A percentile compares a stretch with the other conserved stretches of the same genome.
Conservation (phyloP, 2,113 vertebrate species). For the Marmota monax region DNA sequence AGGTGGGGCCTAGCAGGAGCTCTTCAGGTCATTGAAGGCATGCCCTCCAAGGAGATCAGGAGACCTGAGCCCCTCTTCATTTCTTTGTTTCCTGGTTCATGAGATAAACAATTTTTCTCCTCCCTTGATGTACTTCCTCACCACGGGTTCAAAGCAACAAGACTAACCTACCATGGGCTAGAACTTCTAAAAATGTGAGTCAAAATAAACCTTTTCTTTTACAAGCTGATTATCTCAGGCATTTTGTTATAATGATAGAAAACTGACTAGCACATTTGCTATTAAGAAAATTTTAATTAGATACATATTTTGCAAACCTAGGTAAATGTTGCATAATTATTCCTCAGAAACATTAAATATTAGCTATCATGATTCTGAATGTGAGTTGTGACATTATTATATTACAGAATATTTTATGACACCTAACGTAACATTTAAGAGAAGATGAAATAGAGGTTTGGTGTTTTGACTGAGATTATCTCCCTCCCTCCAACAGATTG, state of each 20-base stretch:
- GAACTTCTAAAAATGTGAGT: not conserved
- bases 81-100: too few relatives aligned
- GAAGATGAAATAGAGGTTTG: not conserved
- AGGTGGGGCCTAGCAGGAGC: not conserved
- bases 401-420: not conserved
- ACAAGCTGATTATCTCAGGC: not conserved
- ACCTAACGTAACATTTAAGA: not conserved
- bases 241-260: not conserved
- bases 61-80: not conserved
- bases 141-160: not conserved
- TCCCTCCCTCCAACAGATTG: not conserved
- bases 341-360: conserved; percentile 13
- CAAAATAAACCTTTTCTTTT: not conserved
- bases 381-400: not conserved
- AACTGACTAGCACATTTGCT: not conserved
- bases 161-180: not conserved
- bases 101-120: not conserved
- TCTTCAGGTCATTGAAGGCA: not conserved
- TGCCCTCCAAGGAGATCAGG: not conserved
- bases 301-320: not conserved
- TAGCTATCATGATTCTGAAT: conserved; percentile 18
- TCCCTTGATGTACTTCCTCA: not conserved
- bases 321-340: not conserved
- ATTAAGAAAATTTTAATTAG: not conserved
- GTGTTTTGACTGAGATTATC: not conserved